Conservation (phyloP, 1,140 invertebrate genomes). For the Adoxophyes honmai region DNA sequence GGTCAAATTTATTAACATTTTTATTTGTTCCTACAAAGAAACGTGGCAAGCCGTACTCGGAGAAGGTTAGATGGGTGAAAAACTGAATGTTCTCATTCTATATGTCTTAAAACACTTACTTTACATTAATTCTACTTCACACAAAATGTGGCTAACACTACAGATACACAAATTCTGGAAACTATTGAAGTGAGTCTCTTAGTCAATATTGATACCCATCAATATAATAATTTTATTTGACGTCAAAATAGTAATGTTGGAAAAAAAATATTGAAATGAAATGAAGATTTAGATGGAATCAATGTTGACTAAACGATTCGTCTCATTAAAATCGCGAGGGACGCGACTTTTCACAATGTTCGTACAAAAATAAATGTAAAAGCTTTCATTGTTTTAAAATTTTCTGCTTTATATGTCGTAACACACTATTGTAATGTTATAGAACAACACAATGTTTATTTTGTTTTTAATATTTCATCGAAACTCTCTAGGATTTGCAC, state of each 20-base stretch:
- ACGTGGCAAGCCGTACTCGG: constrained; percentile 70
- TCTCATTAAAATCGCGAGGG: constrained; percentile 3
- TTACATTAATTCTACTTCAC: constrained; percentile 42
- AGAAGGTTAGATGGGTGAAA: constrained; percentile 66
- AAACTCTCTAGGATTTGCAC: not conserved
- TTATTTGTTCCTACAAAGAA: constrained; percentile 64
- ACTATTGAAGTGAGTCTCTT: not conserved
- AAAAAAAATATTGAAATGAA: too few species aligned
- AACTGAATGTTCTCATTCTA: constrained; percentile 57
- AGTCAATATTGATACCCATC: not conserved
- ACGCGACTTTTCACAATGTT: not conserved
- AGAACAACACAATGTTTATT: not conserved
- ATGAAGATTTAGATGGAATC: too few species aligned
- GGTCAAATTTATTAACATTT: constrained; percentile 16
- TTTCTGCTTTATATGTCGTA: constrained; percentile 17
- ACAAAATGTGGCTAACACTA: constrained; percentile 60
- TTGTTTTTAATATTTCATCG: not conserved
- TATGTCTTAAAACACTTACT: constrained; percentile 62
- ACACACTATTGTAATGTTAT: not conserved
- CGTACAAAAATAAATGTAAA: constrained; percentile 22
- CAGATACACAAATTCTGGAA: constrained; percentile 16
- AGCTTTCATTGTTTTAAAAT: constrained; percentile 45
- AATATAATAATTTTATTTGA: not conserved
- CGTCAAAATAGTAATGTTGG: not conserved
- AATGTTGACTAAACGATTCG: constrained; percentile 1